phyloP scores from a whole-genome alignment of 2,888 invertebrate species.

The Emesis furor region DNA sequence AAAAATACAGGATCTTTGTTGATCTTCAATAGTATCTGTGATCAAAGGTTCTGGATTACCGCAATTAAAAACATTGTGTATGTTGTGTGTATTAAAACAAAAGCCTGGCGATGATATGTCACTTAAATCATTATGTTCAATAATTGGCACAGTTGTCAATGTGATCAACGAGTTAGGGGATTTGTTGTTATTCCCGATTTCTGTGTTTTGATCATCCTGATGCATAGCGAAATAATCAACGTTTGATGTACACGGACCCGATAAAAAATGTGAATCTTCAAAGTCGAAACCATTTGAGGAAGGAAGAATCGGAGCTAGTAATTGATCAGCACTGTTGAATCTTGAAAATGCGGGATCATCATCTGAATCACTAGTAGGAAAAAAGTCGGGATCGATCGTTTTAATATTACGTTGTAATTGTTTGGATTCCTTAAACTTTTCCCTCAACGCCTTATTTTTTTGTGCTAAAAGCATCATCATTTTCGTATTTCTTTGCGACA shows the following conservation, averaged over 20 bases:
- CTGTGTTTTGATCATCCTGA: slow-evolving; percentile 31
- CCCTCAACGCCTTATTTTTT: slow-evolving; percentile 44
- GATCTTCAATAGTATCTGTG: no score
- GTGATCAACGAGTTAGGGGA: slow-evolving; percentile 49
- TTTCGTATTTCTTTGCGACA: slow-evolving; percentile 43
- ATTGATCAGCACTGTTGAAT: slow-evolving; percentile 37
- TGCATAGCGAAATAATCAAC: slow-evolving; percentile 36
- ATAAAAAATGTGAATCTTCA: slow-evolving; percentile 36
- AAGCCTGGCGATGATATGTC: slow-evolving; percentile 49
- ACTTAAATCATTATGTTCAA: slow-evolving; percentile 51
- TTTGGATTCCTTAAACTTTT: slow-evolving; percentile 44
- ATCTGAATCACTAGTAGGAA: slow-evolving; percentile 45
- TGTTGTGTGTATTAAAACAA: no score
- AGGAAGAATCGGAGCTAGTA: slow-evolving; percentile 35
- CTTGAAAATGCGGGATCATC: slow-evolving; percentile 42
- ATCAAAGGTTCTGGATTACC: no score
- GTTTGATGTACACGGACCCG: slow-evolving; percentile 36
- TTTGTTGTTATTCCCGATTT: slow-evolving; percentile 39
- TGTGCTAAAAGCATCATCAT: slow-evolving; percentile 48
- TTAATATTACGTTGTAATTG: slow-evolving; percentile 45
- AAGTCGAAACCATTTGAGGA: slow-evolving; percentile 36
- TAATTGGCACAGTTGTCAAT: slow-evolving; percentile 51
- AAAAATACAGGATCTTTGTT: no score
- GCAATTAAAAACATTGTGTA: no score
- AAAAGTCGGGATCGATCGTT: slow-evolving; percentile 44